Conservation (phyloP, 2,888 invertebrate species). For the Lysandra bellargus region DNA sequence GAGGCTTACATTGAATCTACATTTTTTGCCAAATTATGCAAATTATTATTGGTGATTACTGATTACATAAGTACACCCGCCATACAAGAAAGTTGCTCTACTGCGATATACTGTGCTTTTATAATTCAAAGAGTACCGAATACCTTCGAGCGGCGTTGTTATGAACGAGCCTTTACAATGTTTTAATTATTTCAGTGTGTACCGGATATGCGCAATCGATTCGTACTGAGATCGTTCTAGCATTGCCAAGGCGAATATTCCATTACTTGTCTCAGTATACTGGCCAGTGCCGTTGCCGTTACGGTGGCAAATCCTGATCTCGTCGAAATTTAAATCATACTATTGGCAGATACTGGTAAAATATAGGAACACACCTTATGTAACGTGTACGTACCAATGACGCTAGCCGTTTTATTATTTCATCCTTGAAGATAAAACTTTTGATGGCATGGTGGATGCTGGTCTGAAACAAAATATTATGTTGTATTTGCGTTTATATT, state of each 20-base stretch:
- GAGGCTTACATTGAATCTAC: too few species aligned
- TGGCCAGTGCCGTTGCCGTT: background rate
- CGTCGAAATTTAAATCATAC: background rate
- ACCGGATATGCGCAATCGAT: slow-evolving; percentile 52
- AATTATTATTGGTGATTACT: too few species aligned
- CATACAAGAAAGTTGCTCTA: background rate
- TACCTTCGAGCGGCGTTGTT: background rate
- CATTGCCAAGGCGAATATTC: slow-evolving; percentile 54
- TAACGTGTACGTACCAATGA: slow-evolving; percentile 33
- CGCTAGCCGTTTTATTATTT: slow-evolving; percentile 29
- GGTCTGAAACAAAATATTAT: slow-evolving; percentile 16
- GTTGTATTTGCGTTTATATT: background rate
- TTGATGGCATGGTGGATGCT: slow-evolving; percentile 13
- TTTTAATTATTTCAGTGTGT: slow-evolving; percentile 50
- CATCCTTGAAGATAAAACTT: slow-evolving; percentile 30
- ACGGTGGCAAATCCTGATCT: background rate
- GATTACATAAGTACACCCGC: too few species aligned
- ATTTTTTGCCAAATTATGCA: too few species aligned
- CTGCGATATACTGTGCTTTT: background rate
- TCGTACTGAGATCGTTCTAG: slow-evolving; percentile 51
- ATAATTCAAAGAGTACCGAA: background rate
- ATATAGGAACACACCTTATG: slow-evolving; percentile 31
- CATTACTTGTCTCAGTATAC: background rate
- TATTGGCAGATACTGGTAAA: background rate
- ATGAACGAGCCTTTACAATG: slow-evolving; percentile 36